Base-by-base conservation (phyloP, 2,888 invertebrate species). In the Agrochola lota region DNA sequence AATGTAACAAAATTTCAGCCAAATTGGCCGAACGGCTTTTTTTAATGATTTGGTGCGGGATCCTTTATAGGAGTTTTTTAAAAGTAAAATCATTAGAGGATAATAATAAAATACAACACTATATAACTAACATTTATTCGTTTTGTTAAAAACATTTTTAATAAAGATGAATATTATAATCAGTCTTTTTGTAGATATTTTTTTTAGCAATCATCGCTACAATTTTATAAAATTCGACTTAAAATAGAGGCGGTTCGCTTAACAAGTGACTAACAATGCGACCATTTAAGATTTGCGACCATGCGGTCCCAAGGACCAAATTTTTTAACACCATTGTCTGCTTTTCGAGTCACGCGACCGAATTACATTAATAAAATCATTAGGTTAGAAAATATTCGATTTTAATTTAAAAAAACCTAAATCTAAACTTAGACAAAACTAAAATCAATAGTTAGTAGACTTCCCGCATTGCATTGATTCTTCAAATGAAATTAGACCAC, bases 151-250 rank as follows among this genome's bases (percentile, higher is more conserved):
- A 94, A 94, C 89, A 92, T 91, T 74, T 30, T 92, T 86, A 52
- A 79, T 86, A 76, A 66, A 88, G 88, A 84, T 87, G 55, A 89
- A 89, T 93, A 93, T 92, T 92, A 92, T 93, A 94, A 94, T 96
- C 96, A 96, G 96, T 96, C 96, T 95, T 96, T 91, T 94, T 93
- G 93, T 94, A 94, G 94, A 95, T 95, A 95, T 94, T 91, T 90
- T 91, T 92, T 91, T 92, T 93, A 93, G 89, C 91, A 89, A 86
- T 92, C 87, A 91, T 84, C 88, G 88, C 93, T 94, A 92, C 89
- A 85, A 89, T 88, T 85, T 73, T 88, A 90, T 83, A 84, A 86
- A 87, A 87, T 84, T 85, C 73, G 77, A 88, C 82, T 85, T 88
- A 88, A 77, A 68, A 63, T 80, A 79, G 62, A 76, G 6, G 0